A percentile compares a stretch with the other conserved stretches of the same genome.
phyloP scores from a whole-genome alignment of 35 echinoderm and acorn worm genomes.

The Amphiura filiformis region DNA sequence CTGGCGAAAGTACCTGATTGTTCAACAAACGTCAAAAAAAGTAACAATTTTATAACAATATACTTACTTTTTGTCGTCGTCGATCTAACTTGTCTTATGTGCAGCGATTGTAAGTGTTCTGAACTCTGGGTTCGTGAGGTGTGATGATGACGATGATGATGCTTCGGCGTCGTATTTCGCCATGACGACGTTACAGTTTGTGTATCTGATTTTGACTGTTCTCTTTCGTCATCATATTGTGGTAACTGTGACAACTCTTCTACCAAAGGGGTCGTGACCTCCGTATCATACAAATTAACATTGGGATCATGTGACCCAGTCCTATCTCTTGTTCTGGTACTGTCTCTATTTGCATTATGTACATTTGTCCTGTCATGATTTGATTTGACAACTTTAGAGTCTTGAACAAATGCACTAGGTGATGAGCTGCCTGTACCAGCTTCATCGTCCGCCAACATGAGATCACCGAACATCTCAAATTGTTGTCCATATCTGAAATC shows the following conservation, averaged over 20 bases:
- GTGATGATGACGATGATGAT: conserved; percentile 8
- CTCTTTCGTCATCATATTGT: neutral
- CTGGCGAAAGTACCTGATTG: too few relatives aligned
- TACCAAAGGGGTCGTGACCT: too few relatives aligned
- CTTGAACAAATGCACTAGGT: neutral
- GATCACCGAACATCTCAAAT: neutral
- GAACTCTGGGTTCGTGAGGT: neutral
- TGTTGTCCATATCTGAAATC: neutral
- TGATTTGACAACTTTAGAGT: neutral
- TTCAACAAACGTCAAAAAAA: too few relatives aligned
- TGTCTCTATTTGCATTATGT: neutral
- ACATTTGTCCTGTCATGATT: neutral
- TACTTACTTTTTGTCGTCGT: neutral
- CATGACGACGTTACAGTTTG: neutral
- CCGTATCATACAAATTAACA: too few relatives aligned
- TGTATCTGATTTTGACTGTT: neutral
- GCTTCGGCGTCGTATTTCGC: neutral
- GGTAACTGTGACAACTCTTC: too few relatives aligned
- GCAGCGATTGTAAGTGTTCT: neutral
- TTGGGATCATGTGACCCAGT: neutral
- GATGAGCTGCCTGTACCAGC: neutral
- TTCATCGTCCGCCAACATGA: neutral
- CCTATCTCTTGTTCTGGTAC: neutral
- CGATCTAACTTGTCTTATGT: neutral
- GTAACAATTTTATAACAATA: too few relatives aligned